Conservation (phyloP, 2,113 vertebrate species). For the Picathartes gymnocephalus region DNA sequence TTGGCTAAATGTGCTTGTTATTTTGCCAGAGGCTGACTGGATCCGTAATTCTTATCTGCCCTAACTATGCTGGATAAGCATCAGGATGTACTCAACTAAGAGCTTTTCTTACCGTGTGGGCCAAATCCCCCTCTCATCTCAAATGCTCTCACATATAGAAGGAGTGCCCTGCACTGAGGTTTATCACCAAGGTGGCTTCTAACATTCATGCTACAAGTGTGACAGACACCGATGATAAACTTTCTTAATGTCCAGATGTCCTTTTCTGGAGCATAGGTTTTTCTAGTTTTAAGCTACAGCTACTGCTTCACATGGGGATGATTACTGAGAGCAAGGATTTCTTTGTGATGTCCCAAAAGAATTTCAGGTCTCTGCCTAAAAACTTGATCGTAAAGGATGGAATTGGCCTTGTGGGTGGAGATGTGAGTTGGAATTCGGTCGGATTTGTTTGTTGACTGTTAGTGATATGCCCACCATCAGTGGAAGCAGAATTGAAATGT, state of each 20-base stretch:
- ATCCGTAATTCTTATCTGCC: constrained; percentile 37
- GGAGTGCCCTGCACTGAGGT: background rate
- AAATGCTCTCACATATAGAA: background rate
- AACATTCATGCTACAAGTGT: rapidly evolving
- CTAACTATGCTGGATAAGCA: constrained; percentile 20
- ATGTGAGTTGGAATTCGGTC: background rate
- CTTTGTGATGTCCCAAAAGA: background rate
- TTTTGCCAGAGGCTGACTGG: constrained; percentile 36
- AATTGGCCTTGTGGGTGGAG: background rate
- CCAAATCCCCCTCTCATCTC: background rate
- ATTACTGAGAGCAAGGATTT: background rate
- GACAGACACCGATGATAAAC: background rate
- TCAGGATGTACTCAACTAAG: constrained; percentile 11
- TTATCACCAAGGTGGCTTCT: background rate
- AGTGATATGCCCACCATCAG: background rate
- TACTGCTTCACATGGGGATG: background rate
- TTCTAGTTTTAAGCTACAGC: background rate
- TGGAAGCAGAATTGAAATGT: background rate
- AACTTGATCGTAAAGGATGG: background rate
- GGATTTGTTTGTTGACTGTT: background rate
- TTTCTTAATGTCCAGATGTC: background rate
- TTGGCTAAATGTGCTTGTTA: background rate
- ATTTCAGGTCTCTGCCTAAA: background rate
- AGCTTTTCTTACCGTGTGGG: background rate
- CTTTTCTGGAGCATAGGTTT: background rate